These are phyloP conservation scores for Itoplectis maculator DNA, from an alignment of 2,888 invertebrate species.

Conservation along the genomic window DNA sequence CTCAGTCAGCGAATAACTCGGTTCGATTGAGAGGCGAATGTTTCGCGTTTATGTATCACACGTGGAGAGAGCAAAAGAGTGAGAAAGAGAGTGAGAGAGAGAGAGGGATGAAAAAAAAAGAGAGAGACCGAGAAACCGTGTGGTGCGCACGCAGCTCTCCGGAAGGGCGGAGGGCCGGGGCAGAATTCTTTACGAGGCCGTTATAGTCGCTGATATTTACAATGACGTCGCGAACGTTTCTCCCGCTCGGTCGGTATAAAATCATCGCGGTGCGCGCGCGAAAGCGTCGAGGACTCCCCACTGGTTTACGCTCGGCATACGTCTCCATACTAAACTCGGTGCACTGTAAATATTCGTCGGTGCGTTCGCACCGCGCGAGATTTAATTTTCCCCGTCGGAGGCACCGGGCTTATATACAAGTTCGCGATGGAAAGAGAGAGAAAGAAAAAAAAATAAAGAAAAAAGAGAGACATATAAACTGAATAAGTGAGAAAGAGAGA, in stretches of 20 bases:
- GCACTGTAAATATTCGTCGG: constrained; percentile 77
- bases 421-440: constrained; percentile 53
- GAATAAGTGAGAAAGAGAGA: no score
- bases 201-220: constrained; percentile 83
- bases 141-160: neutral
- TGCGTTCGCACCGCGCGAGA: constrained; percentile 62
- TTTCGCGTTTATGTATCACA: neutral
- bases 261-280: constrained; percentile 73
- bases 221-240: constrained; percentile 78
- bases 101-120: neutral
- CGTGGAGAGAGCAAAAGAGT: neutral
- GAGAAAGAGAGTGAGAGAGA: neutral
- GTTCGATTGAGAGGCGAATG: constrained; percentile 5
- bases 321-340: constrained; percentile 77
- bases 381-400: constrained; percentile 76
- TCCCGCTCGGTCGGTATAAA: constrained; percentile 64
- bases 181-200: constrained; percentile 81
- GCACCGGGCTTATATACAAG: constrained; percentile 63
- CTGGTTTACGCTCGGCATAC: constrained; percentile 80
- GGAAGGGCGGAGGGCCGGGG: constrained; percentile 37
- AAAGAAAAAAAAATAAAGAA: no score
- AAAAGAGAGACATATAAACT: no score
- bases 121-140: no score
- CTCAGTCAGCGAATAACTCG: neutral
- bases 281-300: constrained; percentile 80